These are phyloP conservation scores for Eumeta japonica DNA, from an alignment of 1,140 invertebrate species.

Conservation along the genomic window DNA sequence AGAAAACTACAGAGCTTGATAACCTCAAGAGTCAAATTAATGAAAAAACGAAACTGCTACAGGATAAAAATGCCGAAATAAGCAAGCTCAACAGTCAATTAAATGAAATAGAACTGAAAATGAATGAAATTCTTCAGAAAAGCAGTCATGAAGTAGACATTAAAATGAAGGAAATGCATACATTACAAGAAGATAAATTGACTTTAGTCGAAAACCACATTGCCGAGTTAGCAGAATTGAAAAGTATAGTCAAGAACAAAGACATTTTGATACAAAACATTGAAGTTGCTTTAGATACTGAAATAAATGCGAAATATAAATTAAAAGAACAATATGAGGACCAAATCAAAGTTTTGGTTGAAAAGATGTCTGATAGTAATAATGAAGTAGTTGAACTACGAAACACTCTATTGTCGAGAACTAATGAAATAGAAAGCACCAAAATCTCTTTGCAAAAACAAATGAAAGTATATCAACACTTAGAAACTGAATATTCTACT, in stretches of 20 bases:
- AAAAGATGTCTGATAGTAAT: slow-evolving; percentile 43
- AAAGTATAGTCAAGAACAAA: background rate
- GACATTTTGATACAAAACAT: slow-evolving; percentile 24
- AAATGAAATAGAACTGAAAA: background rate
- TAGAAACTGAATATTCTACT: too few relatives aligned
- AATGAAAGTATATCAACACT: background rate
- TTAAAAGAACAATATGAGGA: slow-evolving; percentile 41
- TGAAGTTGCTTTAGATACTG: slow-evolving; percentile 26
- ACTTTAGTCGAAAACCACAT: background rate
- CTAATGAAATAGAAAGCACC: slow-evolving; percentile 33
- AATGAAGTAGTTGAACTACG: slow-evolving; percentile 46
- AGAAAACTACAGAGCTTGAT: too few relatives aligned
- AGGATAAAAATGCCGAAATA: background rate
- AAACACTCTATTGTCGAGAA: slow-evolving; percentile 38
- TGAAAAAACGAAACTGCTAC: too few relatives aligned
- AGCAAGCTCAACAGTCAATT: background rate
- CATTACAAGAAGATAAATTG: background rate
- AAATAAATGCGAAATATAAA: slow-evolving; percentile 27
- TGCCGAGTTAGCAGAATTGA: background rate
- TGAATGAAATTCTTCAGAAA: too few relatives aligned
- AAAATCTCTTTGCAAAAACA: background rate
- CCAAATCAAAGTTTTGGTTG: slow-evolving; percentile 41
- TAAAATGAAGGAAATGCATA: background rate
- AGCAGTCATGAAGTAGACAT: background rate
- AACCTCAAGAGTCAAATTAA: too few relatives aligned